Evolutionary conservation across 2,797 vertebrate species (phyloP).

Genomic region (Sebastes hopkinsi): DNA sequence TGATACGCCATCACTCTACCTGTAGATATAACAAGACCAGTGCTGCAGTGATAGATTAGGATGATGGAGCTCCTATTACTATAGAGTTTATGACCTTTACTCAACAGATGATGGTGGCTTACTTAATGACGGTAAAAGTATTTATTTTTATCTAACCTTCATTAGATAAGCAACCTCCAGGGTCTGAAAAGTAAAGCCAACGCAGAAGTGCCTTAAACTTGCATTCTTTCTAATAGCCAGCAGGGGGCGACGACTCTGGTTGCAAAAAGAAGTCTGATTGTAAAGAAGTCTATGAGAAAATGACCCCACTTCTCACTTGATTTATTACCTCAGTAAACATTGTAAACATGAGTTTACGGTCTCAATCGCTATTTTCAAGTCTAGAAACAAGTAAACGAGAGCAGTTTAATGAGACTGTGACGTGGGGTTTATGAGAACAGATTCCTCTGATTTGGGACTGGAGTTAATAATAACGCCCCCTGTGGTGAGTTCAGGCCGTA

Average conservation of each 20-base stretch:
- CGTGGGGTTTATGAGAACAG: neutral
- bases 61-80: neutral
- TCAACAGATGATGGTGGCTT: neutral
- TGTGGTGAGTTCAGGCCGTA: neutral
- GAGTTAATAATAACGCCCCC: neutral
- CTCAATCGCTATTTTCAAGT: too few relatives aligned
- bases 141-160: neutral
- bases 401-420: too few relatives aligned
- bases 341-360: too few relatives aligned
- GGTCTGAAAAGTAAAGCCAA: too few relatives aligned
- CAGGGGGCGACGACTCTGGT: too few relatives aligned
- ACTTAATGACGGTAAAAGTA: neutral
- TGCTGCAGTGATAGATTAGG: neutral
- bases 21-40: constrained; percentile 9
- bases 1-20: constrained; percentile 36
- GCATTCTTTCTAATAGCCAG: too few relatives aligned
- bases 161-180: neutral
- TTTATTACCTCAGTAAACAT: too few relatives aligned
- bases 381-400: too few relatives aligned
- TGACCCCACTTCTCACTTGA: too few relatives aligned
- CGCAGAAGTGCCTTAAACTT: too few relatives aligned
- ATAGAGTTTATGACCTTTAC: neutral
- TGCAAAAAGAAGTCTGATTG: too few relatives aligned
- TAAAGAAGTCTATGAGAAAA: too few relatives aligned
- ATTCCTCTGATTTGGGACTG: neutral